These are phyloP conservation scores for Drosophila paracracens DNA, from an alignment of 2,888 invertebrate species.

Conservation along the genomic window DNA sequence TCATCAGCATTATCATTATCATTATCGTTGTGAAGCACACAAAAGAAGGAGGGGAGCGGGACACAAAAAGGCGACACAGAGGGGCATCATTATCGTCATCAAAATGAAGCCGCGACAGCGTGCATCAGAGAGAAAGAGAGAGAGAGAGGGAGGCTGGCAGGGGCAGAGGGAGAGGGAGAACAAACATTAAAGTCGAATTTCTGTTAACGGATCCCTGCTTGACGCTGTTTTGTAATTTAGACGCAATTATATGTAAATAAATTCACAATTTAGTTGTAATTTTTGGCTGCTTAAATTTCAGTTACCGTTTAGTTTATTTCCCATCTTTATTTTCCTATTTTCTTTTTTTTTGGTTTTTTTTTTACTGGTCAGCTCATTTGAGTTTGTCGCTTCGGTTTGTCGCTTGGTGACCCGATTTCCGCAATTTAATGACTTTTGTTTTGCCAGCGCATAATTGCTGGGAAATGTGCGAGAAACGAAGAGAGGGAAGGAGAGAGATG, in stretches of 20 bases:
- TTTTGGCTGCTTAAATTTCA: slow-evolving; percentile 54
- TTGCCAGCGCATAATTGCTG: slow-evolving; percentile 78
- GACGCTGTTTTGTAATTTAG: slow-evolving; percentile 65
- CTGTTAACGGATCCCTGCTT: slow-evolving; percentile 20
- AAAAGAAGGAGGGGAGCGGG: background rate
- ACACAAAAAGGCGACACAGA: background rate
- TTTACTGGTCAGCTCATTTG: slow-evolving; percentile 46
- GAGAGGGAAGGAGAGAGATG: background rate
- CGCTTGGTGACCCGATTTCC: slow-evolving; percentile 79
- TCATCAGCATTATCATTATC: slow-evolving; percentile 65
- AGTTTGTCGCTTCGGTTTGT: slow-evolving; percentile 46
- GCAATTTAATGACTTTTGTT: slow-evolving; percentile 80
- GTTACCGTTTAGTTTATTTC: slow-evolving; percentile 48
- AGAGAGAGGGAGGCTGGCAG: slow-evolving; percentile 8
- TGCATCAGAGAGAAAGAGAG: background rate
- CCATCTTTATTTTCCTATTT: slow-evolving; percentile 17
- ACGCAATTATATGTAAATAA: slow-evolving; percentile 79
- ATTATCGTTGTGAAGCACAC: slow-evolving; percentile 23
- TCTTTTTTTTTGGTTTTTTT: slow-evolving; percentile 19
- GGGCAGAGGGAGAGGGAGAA: slow-evolving; percentile 7
- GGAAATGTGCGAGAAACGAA: slow-evolving; percentile 55
- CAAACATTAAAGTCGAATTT: slow-evolving; percentile 58
- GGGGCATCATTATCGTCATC: slow-evolving; percentile 57
- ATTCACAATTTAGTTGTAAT: slow-evolving; percentile 76
- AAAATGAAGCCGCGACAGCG: slow-evolving; percentile 50